A percentile compares a stretch with the other conserved stretches of the same genome.
phyloP scores from a whole-genome alignment of 1,140 invertebrate genomes.

The Whitmania pigra region DNA sequence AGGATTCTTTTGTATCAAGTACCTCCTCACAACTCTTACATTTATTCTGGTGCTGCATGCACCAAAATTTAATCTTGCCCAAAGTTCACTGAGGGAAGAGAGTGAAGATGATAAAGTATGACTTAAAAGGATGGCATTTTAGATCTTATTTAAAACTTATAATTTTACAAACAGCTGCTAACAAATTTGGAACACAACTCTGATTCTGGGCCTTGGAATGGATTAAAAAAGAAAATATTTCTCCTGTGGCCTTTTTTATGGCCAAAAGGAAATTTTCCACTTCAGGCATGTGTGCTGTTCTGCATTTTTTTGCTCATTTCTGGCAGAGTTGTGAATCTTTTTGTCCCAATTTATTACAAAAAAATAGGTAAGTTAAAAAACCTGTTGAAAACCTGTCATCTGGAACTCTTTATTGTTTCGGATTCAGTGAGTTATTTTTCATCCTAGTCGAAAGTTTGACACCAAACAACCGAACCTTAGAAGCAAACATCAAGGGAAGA shows the following conservation, averaged over 20 bases:
- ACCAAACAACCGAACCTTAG: constrained; percentile 1
- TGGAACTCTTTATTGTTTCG: no score
- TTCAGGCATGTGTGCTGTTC: constrained; percentile 70
- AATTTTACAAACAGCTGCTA: background rate
- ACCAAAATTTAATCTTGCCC: constrained; percentile 71
- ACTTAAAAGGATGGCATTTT: no score
- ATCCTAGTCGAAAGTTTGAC: constrained; percentile 63
- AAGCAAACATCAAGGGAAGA: background rate
- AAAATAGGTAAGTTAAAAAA: constrained; percentile 51
- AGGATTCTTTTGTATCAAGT: constrained; percentile 66
- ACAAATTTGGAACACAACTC: no score
- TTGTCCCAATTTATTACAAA: constrained; percentile 84
- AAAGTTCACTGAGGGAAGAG: no score
- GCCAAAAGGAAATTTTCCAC: constrained; percentile 63
- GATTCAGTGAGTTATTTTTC: constrained; percentile 9
- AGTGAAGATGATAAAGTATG: no score
- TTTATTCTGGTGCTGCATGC: constrained; percentile 75
- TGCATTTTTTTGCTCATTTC: constrained; percentile 64
- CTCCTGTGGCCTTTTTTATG: constrained; percentile 76
- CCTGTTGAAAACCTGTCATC: constrained; percentile 24
- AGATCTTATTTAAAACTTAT: no score
- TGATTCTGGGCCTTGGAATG: constrained; percentile 31
- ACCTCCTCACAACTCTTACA: constrained; percentile 59
- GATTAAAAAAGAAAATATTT: constrained; percentile 55
- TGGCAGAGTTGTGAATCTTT: constrained; percentile 79